Evolutionary conservation across 2,113 vertebrate genomes (phyloP).

Genomic region (Oceanodroma tethys): DNA sequence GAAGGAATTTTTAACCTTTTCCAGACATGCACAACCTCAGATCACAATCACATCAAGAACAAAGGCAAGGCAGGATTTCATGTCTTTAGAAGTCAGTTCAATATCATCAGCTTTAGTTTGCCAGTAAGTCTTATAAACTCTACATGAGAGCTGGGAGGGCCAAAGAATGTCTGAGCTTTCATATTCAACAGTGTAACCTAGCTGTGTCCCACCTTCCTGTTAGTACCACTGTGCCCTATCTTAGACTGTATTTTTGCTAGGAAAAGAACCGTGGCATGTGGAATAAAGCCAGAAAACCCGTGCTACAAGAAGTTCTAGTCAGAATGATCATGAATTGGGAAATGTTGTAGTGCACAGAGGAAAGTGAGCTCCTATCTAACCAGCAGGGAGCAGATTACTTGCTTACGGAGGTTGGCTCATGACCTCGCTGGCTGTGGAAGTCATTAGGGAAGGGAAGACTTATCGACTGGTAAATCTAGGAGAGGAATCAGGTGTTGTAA

Average conservation of each 20-base stretch:
- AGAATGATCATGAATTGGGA: background rate
- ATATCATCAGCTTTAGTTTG: background rate
- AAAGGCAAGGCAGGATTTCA: background rate
- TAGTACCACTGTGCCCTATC: background rate
- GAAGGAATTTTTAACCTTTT: background rate
- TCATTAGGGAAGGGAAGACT: background rate
- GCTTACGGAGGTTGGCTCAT: background rate
- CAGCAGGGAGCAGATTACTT: background rate
- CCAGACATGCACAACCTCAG: background rate
- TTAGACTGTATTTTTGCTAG: background rate
- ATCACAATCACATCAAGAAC: background rate
- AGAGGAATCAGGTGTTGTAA: background rate
- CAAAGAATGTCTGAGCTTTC: background rate
- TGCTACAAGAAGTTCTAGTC: background rate
- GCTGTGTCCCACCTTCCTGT: background rate
- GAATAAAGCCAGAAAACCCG: background rate
- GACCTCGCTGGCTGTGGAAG: background rate
- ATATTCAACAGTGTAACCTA: background rate
- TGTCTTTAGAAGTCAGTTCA: background rate
- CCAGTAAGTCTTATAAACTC: background rate
- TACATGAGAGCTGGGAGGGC: background rate
- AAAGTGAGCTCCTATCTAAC: background rate
- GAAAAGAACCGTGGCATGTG: background rate
- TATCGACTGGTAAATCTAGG: background rate
- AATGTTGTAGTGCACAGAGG: background rate